Base-by-base conservation (phyloP, 1,140 invertebrate species). In the Plutomurus gul region DNA sequence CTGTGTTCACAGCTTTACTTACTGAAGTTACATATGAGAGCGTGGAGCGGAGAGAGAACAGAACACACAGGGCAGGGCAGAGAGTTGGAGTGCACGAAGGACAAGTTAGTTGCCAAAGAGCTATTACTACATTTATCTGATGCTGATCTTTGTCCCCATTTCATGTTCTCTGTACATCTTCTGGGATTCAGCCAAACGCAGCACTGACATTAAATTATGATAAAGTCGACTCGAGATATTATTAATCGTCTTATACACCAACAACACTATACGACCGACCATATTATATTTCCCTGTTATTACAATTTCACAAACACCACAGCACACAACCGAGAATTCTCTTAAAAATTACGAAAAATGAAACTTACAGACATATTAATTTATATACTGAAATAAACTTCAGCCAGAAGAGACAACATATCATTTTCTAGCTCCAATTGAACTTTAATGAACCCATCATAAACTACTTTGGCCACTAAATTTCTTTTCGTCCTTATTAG, bases 121-220 rank as follows among this genome's bases (percentile, higher is more conserved):
- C 56, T 65, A 65, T 65, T 65, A 65, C 56, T 65, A 65, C 56
- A 65, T 65, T 65, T 65, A 65, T 65, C 56, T 65, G 56, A 65
- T 65, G 56, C 56, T 65, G 56, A 65, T 65, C 56, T 65, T 30
- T 65, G 56, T 65, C 56, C 56, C 56, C 56, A 65, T 65, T 65
- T 65, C 56, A 65, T 65, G 56, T 65, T 30, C 56, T 65, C 56
- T 65, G 56, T 65, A 65, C 56, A 65, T 65, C 56, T 65, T 65
- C 56, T 65, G 56, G 56, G 56, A 65, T 65, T 65, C 56, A 65
- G 56, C 56, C 56, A 65, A 65, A 65, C 56, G 56, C 27, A 65
- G 56, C 56, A 65, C 56, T 65, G 56, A 65, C 56, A 65, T 65
- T 65, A 65, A 65, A 65, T 65, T 65, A 65, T 65, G 56, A 65